Evolutionary conservation across 2,113 vertebrate species (phyloP).

Genomic region (Siniperca chuatsi): DNA sequence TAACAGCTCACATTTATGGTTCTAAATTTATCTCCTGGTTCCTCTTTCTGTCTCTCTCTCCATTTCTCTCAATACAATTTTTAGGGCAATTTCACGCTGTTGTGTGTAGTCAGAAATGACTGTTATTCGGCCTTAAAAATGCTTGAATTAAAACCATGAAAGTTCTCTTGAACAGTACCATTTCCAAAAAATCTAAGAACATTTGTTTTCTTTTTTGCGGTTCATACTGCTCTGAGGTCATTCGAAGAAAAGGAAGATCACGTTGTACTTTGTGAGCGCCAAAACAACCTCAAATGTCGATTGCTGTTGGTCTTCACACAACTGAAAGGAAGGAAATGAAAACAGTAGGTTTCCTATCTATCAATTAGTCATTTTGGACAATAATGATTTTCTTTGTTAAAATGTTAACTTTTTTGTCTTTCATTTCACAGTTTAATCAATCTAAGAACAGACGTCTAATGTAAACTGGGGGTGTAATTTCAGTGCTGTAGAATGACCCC

Average conservation of each 20-base stretch:
- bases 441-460: background rate
- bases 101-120: conserved; percentile 26
- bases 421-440: background rate
- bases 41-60: conserved; percentile 19
- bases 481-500: background rate
- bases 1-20: conserved; percentile 44
- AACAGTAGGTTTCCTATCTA: background rate
- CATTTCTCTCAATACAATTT: conserved; percentile 15
- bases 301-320: conserved; percentile 9
- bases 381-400: background rate
- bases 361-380: background rate
- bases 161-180: background rate
- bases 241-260: conserved; percentile 36
- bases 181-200: conserved; percentile 1
- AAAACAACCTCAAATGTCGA: conserved; percentile 48
- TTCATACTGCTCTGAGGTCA: conserved; percentile 37
- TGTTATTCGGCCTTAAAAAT: conserved; percentile 16
- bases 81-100: conserved; percentile 26
- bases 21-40: conserved; percentile 20
- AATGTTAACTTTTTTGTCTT: conserved; percentile 4
- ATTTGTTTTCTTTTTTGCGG: conserved; percentile 35
- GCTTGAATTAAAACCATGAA: conserved; percentile 18
- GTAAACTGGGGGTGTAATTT: background rate
- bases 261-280: conserved; percentile 28
- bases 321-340: conserved; percentile 26